Base-by-base conservation (phyloP, 2,113 vertebrate species). In the Electrona antarctica region DNA sequence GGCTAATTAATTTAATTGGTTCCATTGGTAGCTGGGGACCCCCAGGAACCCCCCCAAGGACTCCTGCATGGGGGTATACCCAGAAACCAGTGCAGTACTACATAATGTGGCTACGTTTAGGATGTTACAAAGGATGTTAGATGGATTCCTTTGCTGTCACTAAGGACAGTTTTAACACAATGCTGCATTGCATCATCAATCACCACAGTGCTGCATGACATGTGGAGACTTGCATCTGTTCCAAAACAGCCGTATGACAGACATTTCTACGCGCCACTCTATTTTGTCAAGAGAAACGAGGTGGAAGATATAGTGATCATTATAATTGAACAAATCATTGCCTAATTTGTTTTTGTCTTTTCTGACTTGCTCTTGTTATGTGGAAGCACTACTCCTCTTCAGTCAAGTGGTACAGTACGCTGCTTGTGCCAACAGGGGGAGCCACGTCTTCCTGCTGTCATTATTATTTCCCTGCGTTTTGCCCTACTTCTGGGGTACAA, bases 211-310 rank as follows among this genome's bases (percentile, higher is more conserved):
- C 13, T 29, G 13, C 28, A 15, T 8, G 29, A 52, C 7, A 54
- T 12, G 14, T 8, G 33, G 9, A 28, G 29, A 51, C 65, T 41
- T n/a, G 11, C 49, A 50, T 50, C 73, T 50, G 47, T 80, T 81
- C 63, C 75, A 79, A 76, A 81, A 86, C 84, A 88, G 76, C 77
- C 80, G 82, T 77, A 61, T 80, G 67, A 60, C 60, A 78, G 75
- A 69, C 69, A 59, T 46, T 77, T 59, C 84, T 70, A 67, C 73
- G 76, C 74, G 80, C 29, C 56, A 71, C 78, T 71, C 14, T 55
- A 75, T 62, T 78, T 73, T 79, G 80, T 83, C 80, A 85, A 74
- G 62, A 46, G 78, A 85, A 90, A 78, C 47, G 0, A 45, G 71
- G 67, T 79, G 77, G 76, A 79, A 84, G 84, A 85, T 72, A 78